phyloP scores from a whole-genome alignment of 2,797 vertebrate genomes.

The Iguana delicatissima region DNA sequence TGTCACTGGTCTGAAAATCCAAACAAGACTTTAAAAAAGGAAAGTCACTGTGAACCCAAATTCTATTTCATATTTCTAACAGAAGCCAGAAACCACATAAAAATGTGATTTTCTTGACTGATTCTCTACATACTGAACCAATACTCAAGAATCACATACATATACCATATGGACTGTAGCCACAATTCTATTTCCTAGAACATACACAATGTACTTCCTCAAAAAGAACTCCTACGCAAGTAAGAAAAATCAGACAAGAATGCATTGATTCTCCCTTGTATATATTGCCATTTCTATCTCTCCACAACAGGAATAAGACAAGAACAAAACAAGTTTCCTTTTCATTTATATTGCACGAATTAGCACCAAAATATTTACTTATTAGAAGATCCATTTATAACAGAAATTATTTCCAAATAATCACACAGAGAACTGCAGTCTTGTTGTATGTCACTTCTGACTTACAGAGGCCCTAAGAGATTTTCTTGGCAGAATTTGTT shows the following conservation, averaged over 20 bases:
- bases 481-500: too few relatives aligned
- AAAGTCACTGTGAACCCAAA: background rate
- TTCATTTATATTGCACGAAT: background rate
- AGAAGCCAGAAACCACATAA: background rate
- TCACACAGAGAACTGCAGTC: too few relatives aligned
- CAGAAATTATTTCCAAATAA: background rate
- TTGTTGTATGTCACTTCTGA: too few relatives aligned
- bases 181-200: background rate
- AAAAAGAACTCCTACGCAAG: background rate
- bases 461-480: too few relatives aligned
- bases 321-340: background rate
- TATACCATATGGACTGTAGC: background rate
- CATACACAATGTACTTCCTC: background rate
- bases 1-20: background rate
- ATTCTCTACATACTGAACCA: background rate
- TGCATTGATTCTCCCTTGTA: background rate
- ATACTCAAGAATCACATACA: background rate
- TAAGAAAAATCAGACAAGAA: background rate
- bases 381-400: background rate
- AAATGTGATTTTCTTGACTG: background rate
- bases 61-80: background rate
- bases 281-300: too few relatives aligned
- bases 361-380: background rate
- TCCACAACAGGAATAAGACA: background rate
- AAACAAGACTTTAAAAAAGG: background rate